Conservation (phyloP, 1,140 invertebrate species). For the Euwallacea fornicatus region DNA sequence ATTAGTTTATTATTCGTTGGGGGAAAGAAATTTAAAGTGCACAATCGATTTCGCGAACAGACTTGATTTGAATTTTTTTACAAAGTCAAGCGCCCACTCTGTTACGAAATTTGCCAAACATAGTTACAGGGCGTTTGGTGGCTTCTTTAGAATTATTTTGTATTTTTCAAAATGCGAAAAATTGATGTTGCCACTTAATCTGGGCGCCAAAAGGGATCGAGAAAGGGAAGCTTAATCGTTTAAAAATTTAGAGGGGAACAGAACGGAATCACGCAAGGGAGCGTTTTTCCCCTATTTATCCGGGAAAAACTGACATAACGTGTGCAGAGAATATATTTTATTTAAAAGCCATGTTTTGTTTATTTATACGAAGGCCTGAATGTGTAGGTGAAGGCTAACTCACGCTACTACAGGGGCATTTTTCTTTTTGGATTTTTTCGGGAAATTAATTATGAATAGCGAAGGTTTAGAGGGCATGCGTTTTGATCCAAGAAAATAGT, state of each 20-base stretch:
- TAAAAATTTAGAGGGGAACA: slow-evolving; percentile 19
- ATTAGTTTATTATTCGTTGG: too few relatives aligned
- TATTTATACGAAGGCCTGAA: slow-evolving; percentile 8
- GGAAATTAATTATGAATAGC: not conserved
- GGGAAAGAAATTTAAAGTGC: too few relatives aligned
- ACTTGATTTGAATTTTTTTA: too few relatives aligned
- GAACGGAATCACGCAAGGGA: slow-evolving; percentile 14
- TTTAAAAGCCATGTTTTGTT: slow-evolving; percentile 17
- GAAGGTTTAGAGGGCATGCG: too few relatives aligned
- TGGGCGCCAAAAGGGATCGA: slow-evolving; percentile 1
- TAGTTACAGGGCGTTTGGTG: too few relatives aligned
- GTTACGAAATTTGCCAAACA: too few relatives aligned
- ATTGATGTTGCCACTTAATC: not conserved
- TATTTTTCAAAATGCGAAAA: not conserved
- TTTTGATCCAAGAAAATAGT: too few relatives aligned
- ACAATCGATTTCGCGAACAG: too few relatives aligned
- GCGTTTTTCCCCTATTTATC: slow-evolving; percentile 20
- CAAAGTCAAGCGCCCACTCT: too few relatives aligned
- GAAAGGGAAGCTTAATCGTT: slow-evolving; percentile 9
- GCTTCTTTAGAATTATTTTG: not conserved
- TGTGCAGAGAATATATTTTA: slow-evolving; percentile 17
- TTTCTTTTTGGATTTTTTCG: not conserved
- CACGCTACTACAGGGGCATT: not conserved
- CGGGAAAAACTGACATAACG: slow-evolving; percentile 13
- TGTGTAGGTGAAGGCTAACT: not conserved